Evolutionary conservation across 2,888 invertebrate species (phyloP).

Genomic region (Dryobotodes eremita): DNA sequence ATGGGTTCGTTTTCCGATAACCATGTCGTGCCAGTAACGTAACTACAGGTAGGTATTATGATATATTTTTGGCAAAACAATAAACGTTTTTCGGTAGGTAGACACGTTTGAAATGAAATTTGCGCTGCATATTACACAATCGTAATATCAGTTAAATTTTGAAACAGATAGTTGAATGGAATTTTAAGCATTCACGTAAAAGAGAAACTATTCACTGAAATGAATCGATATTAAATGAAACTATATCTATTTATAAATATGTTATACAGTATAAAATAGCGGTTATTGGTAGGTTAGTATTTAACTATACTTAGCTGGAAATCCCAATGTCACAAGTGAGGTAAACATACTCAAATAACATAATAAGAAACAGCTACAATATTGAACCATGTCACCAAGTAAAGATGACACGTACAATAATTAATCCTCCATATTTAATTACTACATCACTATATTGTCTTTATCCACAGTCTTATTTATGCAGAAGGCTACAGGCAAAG

Average conservation of each 20-base stretch:
- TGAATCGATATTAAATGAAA: not conserved
- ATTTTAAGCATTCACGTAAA: constrained; percentile 19
- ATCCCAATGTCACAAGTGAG: not conserved
- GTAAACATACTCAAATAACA: not conserved
- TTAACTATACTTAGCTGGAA: not conserved
- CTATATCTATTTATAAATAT: not conserved
- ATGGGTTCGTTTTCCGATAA: not conserved
- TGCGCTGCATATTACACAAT: not conserved
- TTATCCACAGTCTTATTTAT: constrained; percentile 76
- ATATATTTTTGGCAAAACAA: not conserved
- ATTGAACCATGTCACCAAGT: not conserved
- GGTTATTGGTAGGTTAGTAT: too few relatives aligned
- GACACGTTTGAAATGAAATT: not conserved
- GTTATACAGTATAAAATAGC: not conserved
- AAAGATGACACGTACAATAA: constrained; percentile 21
- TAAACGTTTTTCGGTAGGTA: not conserved
- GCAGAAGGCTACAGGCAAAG: constrained; percentile 72
- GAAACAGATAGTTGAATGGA: constrained; percentile 3
- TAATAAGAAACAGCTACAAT: too few relatives aligned
- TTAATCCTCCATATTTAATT: constrained; percentile 35
- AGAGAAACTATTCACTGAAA: constrained; percentile 10
- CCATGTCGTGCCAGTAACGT: not conserved
- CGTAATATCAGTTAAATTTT: constrained; percentile 20
- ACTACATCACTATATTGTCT: constrained; percentile 67
- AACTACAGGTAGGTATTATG: not conserved